Percentiles rank a stretch among this genome's conserved stretches.
phyloP scores from a whole-genome alignment of 2,888 invertebrate genomes.

The Psylliodes chrysocephalus region DNA sequence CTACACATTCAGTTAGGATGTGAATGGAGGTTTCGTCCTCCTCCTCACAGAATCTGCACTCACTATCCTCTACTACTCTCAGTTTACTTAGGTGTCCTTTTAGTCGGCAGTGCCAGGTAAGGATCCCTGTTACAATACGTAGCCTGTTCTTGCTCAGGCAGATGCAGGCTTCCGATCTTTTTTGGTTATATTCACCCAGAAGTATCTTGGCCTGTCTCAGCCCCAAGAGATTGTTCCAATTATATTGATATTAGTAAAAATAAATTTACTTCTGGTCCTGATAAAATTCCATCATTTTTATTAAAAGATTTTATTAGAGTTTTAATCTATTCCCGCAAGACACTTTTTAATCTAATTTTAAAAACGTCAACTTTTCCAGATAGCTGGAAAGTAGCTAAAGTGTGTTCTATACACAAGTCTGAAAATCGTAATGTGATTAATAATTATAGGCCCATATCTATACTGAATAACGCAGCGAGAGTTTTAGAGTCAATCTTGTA shows the following conservation, averaged over 20 bases:
- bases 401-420: constrained; percentile 11
- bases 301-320: constrained; percentile 16
- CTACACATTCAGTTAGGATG: too few relatives aligned
- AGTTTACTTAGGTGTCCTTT: too few relatives aligned
- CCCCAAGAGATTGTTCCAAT: too few relatives aligned
- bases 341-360: constrained; percentile 11
- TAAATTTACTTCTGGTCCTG: constrained; percentile 14
- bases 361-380: constrained; percentile 17
- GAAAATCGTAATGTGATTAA: neutral
- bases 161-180: too few relatives aligned
- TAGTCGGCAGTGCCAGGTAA: too few relatives aligned
- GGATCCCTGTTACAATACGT: too few relatives aligned
- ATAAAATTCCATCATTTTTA: constrained; percentile 15
- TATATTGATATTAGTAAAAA: constrained; percentile 14
- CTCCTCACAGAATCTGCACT: too few relatives aligned
- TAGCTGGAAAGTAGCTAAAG: constrained; percentile 7
- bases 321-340: neutral
- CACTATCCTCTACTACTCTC: too few relatives aligned
- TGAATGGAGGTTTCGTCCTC: too few relatives aligned
- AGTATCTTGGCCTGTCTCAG: too few relatives aligned
- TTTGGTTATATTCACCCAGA: too few relatives aligned
- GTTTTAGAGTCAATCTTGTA: constrained; percentile 15
- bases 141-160: too few relatives aligned
- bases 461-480: constrained; percentile 2
- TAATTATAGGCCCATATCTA: constrained; percentile 13